Base-by-base conservation (phyloP, 2,888 invertebrate genomes). In the Acholoe squamosa region DNA sequence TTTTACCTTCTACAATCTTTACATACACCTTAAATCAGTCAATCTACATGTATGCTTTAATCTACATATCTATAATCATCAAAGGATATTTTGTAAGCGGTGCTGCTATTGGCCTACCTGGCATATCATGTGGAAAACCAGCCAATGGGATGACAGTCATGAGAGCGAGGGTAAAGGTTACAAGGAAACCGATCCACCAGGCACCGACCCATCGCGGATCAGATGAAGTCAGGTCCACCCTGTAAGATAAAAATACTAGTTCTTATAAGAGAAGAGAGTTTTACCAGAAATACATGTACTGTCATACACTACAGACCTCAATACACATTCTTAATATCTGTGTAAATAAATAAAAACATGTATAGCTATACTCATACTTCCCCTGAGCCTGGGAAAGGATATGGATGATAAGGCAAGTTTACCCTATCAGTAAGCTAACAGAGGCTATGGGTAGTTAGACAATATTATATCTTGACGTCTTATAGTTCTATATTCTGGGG, bases 101-200 rank as follows among this genome's bases (percentile, higher is more conserved):
- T 19, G 61, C 19, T 61, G 5, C 3, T 28, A 76, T 76, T 76
- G 76, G 76, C 76, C 54, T 43, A 93, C 93, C 95, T 43, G 98
- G 98, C 90, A 98, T 95, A 25, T 97, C 97, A 93, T 97, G 97
- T 91, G 98, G 98, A 96, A 99, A 99, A 93, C 98, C 98, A 96
- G 98, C 98, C 98, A 99, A 98, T 90, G 98, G 97, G 90, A 98
- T 96, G 0, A 98, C 98, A 90, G 98, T 97, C 91, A 98, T 93
- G 95, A 98, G 97, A 94, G 99, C 97, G 93, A 98, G 97, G 0
- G 97, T 97, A 0, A 98, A 98, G 94, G 98, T 98, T 94, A 98
- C 93, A 16, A 96, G 96, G 96, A 97, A 96, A 97, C 98, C 98
- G 91, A 99, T 96, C 99, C 99, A 99, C 99, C 99, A 99, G 84